Evolutionary conservation across 2,888 invertebrate species (phyloP).

Genomic region (Unio delphinus): DNA sequence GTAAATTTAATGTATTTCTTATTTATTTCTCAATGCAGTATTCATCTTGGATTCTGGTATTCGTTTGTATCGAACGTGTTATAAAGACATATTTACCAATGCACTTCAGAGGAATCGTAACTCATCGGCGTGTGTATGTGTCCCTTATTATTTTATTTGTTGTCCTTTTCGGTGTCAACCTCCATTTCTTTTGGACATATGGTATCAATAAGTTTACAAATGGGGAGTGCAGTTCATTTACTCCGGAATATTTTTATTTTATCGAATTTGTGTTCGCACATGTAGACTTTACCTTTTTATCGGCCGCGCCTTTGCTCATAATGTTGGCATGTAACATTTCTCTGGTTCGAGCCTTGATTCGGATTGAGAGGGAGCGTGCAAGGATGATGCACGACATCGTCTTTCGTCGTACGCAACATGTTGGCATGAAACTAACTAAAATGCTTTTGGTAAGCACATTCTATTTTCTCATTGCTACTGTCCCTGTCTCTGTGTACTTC

Average conservation of each 20-base stretch:
- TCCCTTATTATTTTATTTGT: slow-evolving; percentile 17
- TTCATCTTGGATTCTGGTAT: slow-evolving; percentile 47
- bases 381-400: slow-evolving; percentile 20
- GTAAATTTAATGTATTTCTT: slow-evolving; percentile 42
- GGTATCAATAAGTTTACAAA: slow-evolving; percentile 32
- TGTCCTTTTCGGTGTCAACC: slow-evolving; percentile 14
- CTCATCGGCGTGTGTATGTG: slow-evolving; percentile 16
- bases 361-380: slow-evolving; percentile 16
- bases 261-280: slow-evolving; percentile 42
- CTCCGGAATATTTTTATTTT: slow-evolving; percentile 23
- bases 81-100: slow-evolving; percentile 36
- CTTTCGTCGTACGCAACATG: slow-evolving; percentile 12
- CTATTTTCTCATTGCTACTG: slow-evolving; percentile 39
- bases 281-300: slow-evolving; percentile 36
- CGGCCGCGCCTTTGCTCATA: slow-evolving; percentile 31
- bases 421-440: slow-evolving; percentile 36
- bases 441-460: slow-evolving; percentile 39
- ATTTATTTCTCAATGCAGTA: slow-evolving; percentile 46
- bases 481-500: slow-evolving; percentile 38
- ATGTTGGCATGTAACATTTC: slow-evolving; percentile 42
- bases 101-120: slow-evolving; percentile 16
- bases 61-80: slow-evolving; percentile 37
- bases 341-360: slow-evolving; percentile 19
- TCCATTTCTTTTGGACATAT: slow-evolving; percentile 46
- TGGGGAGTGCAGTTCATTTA: slow-evolving; percentile 31